Conservation (phyloP, 2,113 vertebrate genomes). For the Rhineura floridana region DNA sequence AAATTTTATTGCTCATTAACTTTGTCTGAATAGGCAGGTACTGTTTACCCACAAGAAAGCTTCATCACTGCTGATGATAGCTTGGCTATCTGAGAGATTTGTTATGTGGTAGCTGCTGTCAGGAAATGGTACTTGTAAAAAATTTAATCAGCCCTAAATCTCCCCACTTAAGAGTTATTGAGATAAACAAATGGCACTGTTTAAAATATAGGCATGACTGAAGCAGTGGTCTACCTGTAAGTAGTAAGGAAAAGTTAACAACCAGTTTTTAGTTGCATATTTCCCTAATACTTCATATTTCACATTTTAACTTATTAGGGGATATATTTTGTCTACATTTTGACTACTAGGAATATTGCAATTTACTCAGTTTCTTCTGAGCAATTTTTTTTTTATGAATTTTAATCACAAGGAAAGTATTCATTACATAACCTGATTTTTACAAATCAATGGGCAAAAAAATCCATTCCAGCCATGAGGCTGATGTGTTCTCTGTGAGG, state of each 20-base stretch:
- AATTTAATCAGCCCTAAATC: not conserved
- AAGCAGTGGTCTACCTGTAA: not conserved
- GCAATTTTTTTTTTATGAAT: constrained; percentile 63
- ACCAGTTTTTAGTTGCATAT: not conserved
- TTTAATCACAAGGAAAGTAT: constrained; percentile 74
- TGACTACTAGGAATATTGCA: constrained; percentile 55
- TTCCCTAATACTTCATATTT: constrained; percentile 37
- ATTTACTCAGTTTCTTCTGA: constrained; percentile 43
- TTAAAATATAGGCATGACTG: not conserved
- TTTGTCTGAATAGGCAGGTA: too few species aligned
- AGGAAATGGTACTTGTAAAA: not conserved
- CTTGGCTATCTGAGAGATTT: not conserved
- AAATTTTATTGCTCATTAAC: too few species aligned
- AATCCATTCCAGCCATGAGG: constrained; percentile 67
- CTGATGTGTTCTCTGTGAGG: constrained; percentile 70
- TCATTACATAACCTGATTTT: constrained; percentile 67
- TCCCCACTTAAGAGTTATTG: not conserved
- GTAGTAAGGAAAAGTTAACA: not conserved
- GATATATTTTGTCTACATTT: constrained; percentile 36
- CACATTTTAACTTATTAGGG: constrained; percentile 57
- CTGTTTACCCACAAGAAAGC: not conserved
- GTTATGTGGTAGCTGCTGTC: not conserved
- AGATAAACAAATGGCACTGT: not conserved
- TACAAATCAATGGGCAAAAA: constrained; percentile 61
- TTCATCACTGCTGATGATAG: not conserved